phyloP scores from a whole-genome alignment of 2,888 invertebrate species.

The Ophonus ardosiacus region DNA sequence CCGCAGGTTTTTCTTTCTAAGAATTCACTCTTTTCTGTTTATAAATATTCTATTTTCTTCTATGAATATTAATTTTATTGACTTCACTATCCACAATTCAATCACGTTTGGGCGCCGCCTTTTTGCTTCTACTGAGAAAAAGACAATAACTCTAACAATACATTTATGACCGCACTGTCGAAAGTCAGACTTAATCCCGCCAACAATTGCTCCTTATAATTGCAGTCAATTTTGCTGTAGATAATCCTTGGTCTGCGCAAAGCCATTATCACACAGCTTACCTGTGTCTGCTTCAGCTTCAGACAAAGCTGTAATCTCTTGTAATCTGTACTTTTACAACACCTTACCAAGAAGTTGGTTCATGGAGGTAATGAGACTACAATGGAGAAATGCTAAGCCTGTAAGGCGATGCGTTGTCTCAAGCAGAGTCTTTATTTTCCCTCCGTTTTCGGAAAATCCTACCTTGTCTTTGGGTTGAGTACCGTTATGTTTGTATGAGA shows the following conservation, averaged over 20 bases:
- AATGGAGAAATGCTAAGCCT: conserved; percentile 2
- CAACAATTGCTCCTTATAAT: background rate
- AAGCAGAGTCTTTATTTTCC: background rate
- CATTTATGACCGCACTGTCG: background rate
- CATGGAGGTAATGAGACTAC: background rate
- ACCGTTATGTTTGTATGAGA: conserved; percentile 23
- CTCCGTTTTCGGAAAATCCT: conserved; percentile 20
- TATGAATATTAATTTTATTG: background rate
- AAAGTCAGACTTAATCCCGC: conserved; percentile 18
- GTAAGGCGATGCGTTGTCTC: conserved; percentile 1
- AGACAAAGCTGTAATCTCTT: conserved; percentile 31
- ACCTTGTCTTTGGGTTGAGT: background rate
- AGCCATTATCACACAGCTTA: conserved; percentile 32
- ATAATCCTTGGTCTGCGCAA: conserved; percentile 19
- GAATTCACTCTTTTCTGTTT: background rate
- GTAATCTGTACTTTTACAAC: conserved; percentile 59
- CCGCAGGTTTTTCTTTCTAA: background rate
- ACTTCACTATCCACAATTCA: background rate
- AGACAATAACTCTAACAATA: background rate
- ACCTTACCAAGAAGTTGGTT: conserved; percentile 53
- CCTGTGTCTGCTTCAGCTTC: background rate
- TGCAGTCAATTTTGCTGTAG: conserved; percentile 9
- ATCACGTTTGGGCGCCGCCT: background rate
- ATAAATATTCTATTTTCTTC: background rate
- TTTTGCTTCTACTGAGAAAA: background rate